These are phyloP conservation scores for Drosophila subpulchrella DNA, from an alignment of 1,140 invertebrate species.

Conservation along the genomic window DNA sequence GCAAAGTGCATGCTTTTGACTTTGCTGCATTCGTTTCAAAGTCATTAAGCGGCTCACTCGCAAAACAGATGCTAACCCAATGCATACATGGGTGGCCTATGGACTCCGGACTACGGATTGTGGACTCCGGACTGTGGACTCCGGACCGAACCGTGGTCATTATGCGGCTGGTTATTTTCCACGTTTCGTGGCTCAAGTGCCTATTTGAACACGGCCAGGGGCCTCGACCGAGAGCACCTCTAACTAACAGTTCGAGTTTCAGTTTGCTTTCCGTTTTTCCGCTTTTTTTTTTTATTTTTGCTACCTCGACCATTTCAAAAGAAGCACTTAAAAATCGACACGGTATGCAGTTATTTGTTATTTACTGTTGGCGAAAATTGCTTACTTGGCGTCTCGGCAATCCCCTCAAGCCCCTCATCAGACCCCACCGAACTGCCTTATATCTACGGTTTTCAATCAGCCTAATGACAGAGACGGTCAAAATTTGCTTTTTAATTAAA, in stretches of 20 bases:
- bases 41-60: slow-evolving; percentile 58
- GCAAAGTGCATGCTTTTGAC: slow-evolving; percentile 78
- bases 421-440: not conserved
- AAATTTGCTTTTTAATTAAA: slow-evolving; percentile 82
- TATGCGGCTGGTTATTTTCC: slow-evolving; percentile 77
- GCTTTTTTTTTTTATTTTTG: slow-evolving; percentile 20
- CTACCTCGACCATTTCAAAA: slow-evolving; percentile 41
- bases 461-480: slow-evolving; percentile 71
- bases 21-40: slow-evolving; percentile 72
- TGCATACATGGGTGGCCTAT: not conserved
- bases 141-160: slow-evolving; percentile 54
- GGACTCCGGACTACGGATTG: not conserved
- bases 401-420: slow-evolving; percentile 1
- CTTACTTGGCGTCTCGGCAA: slow-evolving; percentile 59
- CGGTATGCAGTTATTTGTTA: slow-evolving; percentile 76
- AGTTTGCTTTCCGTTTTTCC: slow-evolving; percentile 29
- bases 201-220: slow-evolving; percentile 56
- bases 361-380: slow-evolving; percentile 72
- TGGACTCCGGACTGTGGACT: not conserved
- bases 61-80: slow-evolving; percentile 18
- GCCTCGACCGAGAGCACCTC: slow-evolving; percentile 32
- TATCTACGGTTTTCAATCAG: slow-evolving; percentile 72
- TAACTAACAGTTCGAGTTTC: slow-evolving; percentile 51
- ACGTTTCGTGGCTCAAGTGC: slow-evolving; percentile 74
- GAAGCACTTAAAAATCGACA: slow-evolving; percentile 82